Evolutionary conservation across 2,888 invertebrate species (phyloP), one percentile per base, ranked within the genome.

Genomic region (Nomada goodeniana): DNA sequence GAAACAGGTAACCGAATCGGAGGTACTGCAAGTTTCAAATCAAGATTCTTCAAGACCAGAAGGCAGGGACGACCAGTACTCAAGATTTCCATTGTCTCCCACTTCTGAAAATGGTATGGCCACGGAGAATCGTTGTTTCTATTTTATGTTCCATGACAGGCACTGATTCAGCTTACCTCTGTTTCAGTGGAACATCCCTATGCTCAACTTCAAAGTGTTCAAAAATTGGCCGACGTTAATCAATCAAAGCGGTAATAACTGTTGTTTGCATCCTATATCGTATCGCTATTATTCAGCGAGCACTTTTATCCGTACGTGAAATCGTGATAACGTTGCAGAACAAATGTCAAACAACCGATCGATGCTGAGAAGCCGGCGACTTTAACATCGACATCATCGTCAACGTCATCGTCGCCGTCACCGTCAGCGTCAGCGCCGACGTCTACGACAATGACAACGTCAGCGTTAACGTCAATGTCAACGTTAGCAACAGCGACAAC

Each of bases 101-200:
- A 96, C 96, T 90, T 95, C 96, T 1, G 96, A 97, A 91, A 97
- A 95, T 86, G 95, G 94, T 93, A 95, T 90, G 92, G 91, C 84
- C 59, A 63, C 11, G 15, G 50, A 53, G 15, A 15, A 29, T 60
- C 29, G 15, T 47, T 13, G 42, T 29, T n/a, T 47, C 4, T n/a
- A 7, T 20, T 20, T 53, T 36, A 36, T 20, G 36, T 7, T 1
- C 2, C 2, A 20, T 53, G 7, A 11, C 44, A 4, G 2, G 57
- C 36, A 36, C 20, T 26, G 20, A 20, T 67, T 72, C 23, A 13
- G 18, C 74, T 10, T 59, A 18, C 61, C n/a, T 74, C 63, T 63
- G 53, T 90, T 89, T 75, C 73, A 93, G 93, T 93, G 65, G 95
- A 97, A 93, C 96, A 97, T 92, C 96, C 97, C 0, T 97, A 97